These are phyloP conservation scores for Parascotia fuliginaria DNA, from an alignment of 2,888 invertebrate genomes.

Conservation along the genomic window DNA sequence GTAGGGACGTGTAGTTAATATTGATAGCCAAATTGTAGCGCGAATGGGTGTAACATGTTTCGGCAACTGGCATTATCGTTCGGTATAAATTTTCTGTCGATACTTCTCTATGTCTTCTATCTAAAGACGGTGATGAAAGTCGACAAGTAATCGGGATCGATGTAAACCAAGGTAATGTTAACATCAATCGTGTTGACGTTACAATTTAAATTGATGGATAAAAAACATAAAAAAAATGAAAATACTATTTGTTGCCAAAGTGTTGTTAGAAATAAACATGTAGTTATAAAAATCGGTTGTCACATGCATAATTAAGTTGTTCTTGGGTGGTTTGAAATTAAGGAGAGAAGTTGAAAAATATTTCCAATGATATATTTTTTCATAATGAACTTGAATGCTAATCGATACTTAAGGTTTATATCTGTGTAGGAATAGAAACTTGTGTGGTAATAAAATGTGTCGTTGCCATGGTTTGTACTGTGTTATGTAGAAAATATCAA, in stretches of 20 bases:
- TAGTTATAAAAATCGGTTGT: constrained; percentile 84
- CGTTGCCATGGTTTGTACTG: constrained; percentile 66
- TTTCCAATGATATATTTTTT: constrained; percentile 86
- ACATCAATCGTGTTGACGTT: constrained; percentile 70
- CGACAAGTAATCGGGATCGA: constrained; percentile 58
- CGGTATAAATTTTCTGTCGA: constrained; percentile 65
- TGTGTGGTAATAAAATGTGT: constrained; percentile 77
- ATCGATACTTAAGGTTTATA: constrained; percentile 84
- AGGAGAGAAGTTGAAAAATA: constrained; percentile 83
- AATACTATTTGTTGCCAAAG: constrained; percentile 86
- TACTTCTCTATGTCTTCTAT: constrained; percentile 75
- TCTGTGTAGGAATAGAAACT: constrained; percentile 83
- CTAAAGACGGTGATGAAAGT: constrained; percentile 70
- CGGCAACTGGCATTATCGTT: constrained; percentile 58
- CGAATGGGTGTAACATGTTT: constrained; percentile 48
- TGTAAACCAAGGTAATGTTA: constrained; percentile 69
- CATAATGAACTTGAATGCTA: constrained; percentile 84
- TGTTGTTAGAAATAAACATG: constrained; percentile 83
- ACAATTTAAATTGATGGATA: constrained; percentile 69
- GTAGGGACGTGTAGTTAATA: constrained; percentile 54
- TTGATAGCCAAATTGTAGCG: constrained; percentile 71
- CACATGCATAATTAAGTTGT: constrained; percentile 84
- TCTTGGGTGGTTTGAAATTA: constrained; percentile 82
- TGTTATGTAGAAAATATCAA: constrained; percentile 35
- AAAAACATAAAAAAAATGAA: constrained; percentile 60